Base-by-base conservation (phyloP, 92 coral and sea anemone genomes). In the Chrysogorgia sp. region DNA sequence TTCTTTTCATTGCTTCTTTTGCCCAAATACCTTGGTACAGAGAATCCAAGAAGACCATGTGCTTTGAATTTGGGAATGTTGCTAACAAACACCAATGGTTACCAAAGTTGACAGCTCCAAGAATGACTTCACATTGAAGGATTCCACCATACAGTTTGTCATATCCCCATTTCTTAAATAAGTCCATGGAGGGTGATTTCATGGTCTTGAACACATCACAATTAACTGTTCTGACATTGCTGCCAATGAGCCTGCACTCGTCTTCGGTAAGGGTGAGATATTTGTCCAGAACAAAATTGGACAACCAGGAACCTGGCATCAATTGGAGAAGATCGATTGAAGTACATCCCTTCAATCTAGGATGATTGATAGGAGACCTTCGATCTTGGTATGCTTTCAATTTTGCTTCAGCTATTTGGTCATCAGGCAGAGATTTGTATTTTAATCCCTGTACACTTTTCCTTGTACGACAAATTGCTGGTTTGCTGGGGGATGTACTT, bases 251-350 rank as follows among this genome's bases (percentile, higher is more conserved):
- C 40, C 34, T 65, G 59, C 71, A 80, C 56, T 71, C 47, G 76
- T 74, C 68, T 52, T 86, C 89, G 17, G 47, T 49, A 58, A 41
- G 80, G 63, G 75, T 30, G 67, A 85, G 71, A 24, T 80, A 61
- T 59, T 85, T 71, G 70, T 85, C 80, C n/a, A 85, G 75, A 20
- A 84, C 69, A 41, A 84, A 79, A 63, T 84, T 84, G 30, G 75
- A 65, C 62, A 77, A 81, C 87, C 87, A 84, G 7, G 81, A 56
- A 10, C 84, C 84, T 34, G 84, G 88, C 62, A 84, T 70, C 28
- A 71, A 85, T 14, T 69, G 28, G n/a, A 43, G 24, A 19, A 85
- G 84, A 64, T 79, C 88, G 28, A 76, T 63, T n/a, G 53, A 59
- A 48, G 74, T 62, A 77, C 80, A 85, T 29, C 88, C 88, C 24